Percentiles rank a stretch among this genome's conserved stretches.
phyloP scores from a whole-genome alignment of 64 coral and sea anemone species.

The Catalaphyllia jardinei region DNA sequence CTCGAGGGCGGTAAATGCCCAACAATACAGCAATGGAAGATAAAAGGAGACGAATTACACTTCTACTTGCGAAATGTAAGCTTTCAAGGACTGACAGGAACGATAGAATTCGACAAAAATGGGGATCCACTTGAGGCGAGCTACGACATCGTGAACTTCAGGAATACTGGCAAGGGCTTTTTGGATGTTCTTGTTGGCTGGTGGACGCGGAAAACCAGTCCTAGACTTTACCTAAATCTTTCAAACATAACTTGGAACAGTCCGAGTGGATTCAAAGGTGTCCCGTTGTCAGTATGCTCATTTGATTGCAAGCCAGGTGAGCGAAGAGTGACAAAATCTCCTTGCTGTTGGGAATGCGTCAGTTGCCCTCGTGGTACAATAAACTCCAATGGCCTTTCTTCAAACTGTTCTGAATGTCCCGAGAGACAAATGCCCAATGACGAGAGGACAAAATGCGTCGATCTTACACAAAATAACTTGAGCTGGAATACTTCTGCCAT shows the following conservation, averaged over 20 bases:
- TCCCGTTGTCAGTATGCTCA: slow-evolving; percentile 33
- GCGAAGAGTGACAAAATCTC: background rate
- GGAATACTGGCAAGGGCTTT: background rate
- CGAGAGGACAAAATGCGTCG: slow-evolving; percentile 35
- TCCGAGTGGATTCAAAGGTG: background rate
- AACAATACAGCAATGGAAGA: background rate
- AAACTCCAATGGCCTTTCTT: background rate
- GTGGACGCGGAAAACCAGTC: slow-evolving; percentile 2
- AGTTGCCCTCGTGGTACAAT: slow-evolving; percentile 34
- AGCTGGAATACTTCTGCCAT: slow-evolving; percentile 23
- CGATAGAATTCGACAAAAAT: slow-evolving; percentile 42
- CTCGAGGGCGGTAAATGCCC: slow-evolving; percentile 23
- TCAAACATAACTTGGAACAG: background rate
- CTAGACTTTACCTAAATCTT: background rate
- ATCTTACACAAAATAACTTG: slow-evolving; percentile 26
- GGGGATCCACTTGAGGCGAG: slow-evolving; percentile 39
- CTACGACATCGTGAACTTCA: slow-evolving; percentile 62
- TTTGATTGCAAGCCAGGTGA: slow-evolving; percentile 41
- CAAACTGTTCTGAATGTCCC: slow-evolving; percentile 61
- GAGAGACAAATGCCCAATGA: slow-evolving; percentile 27
- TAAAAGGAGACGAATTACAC: slow-evolving; percentile 9
- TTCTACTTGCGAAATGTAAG: slow-evolving; percentile 49
- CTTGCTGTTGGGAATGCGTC: slow-evolving; percentile 74
- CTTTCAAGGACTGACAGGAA: slow-evolving; percentile 69
- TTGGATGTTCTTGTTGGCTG: background rate